These are phyloP conservation scores for Brachypteracias leptosomus DNA, from an alignment of 2,113 vertebrate genomes.

Conservation along the genomic window DNA sequence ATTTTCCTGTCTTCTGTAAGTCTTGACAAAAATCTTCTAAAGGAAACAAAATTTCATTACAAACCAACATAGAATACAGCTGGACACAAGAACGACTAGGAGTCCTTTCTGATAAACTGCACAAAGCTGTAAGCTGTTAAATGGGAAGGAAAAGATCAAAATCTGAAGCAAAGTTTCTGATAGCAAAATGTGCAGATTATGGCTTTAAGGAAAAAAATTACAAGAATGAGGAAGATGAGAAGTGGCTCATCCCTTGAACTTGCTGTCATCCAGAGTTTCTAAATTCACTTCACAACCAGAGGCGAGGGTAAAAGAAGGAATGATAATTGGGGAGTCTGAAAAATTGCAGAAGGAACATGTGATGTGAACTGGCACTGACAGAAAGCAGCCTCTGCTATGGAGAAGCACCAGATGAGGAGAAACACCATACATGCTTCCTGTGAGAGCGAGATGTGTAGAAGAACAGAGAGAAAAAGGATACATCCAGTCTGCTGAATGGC, in stretches of 20 bases:
- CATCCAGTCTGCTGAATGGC: not conserved
- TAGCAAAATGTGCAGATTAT: not conserved
- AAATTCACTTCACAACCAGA: not conserved
- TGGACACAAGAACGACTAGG: not conserved
- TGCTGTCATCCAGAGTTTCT: constrained; percentile 16
- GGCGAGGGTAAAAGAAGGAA: constrained; percentile 6
- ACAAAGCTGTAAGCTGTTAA: not conserved
- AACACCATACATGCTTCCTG: not conserved
- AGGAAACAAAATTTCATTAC: not conserved
- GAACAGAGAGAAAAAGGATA: not conserved
- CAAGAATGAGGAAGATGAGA: constrained; percentile 27
- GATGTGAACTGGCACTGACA: not conserved
- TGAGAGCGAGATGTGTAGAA: not conserved
- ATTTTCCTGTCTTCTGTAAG: not conserved
- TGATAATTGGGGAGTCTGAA: constrained; percentile 25
- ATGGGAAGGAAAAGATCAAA: not conserved
- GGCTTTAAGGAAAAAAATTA: not conserved
- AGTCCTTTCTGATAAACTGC: not conserved
- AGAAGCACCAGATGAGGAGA: not conserved
- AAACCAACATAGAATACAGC: not conserved
- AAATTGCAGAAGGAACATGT: constrained; percentile 13
- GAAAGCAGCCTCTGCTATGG: not conserved
- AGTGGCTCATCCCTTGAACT: constrained; percentile 9
- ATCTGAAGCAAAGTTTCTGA: not conserved
- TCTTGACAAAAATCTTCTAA: not conserved